Evolutionary conservation across 53 echinoderm and acorn worm genomes (phyloP).

Genomic region (Paelopatides confundens): DNA sequence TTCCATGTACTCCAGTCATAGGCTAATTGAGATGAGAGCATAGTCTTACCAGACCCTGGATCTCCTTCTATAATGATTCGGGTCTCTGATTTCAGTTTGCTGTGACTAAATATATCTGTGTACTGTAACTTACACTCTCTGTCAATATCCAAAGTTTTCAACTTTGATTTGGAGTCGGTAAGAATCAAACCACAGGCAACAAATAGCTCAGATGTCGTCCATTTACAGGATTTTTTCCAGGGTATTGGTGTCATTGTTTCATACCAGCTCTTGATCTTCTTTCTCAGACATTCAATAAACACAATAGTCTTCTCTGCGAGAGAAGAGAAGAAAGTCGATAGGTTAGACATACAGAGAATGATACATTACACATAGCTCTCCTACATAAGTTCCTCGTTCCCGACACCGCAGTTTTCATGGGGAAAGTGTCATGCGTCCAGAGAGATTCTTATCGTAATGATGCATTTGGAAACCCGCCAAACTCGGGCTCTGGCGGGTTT

Average conservation of each 20-base stretch:
- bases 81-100: neutral
- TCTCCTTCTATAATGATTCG: neutral
- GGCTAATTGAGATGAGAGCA: neutral
- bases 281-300: neutral
- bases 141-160: neutral
- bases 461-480: too few relatives aligned
- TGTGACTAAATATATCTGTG: neutral
- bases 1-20: neutral
- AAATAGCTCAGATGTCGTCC: neutral
- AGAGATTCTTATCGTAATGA: too few relatives aligned
- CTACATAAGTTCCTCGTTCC: too few relatives aligned
- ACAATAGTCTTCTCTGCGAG: neutral
- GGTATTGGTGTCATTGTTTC: neutral
- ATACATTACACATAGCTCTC: too few relatives aligned
- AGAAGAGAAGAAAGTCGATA: neutral
- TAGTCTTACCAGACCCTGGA: constrained; percentile 9
- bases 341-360: too few relatives aligned
- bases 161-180: neutral
- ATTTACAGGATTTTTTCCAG: neutral
- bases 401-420: too few relatives aligned
- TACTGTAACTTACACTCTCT: neutral
- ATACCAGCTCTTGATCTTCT: neutral
- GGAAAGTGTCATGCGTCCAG: too few relatives aligned
- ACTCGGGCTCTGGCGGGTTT: too few relatives aligned
- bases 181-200: neutral